phyloP scores from a whole-genome alignment of 2,797 vertebrate genomes.

The Pitangus sulphuratus region DNA sequence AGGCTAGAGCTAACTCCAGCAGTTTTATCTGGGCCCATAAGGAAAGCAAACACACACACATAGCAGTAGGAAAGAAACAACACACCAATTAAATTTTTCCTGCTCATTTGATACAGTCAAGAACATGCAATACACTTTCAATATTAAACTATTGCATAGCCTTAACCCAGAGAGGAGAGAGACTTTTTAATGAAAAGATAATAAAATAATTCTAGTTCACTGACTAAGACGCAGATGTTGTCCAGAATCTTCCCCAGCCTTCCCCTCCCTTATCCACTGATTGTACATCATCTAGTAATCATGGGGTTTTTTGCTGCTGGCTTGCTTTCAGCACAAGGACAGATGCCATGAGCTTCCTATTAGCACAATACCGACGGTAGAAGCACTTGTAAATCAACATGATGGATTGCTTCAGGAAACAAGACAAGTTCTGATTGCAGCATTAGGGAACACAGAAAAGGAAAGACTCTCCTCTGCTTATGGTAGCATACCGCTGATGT shows the following conservation, averaged over 20 bases:
- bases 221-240: neutral
- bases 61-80: rapidly evolving
- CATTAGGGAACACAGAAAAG: neutral
- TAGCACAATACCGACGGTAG: neutral
- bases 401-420: neutral
- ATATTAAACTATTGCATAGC: neutral
- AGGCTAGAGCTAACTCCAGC: neutral
- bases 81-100: neutral
- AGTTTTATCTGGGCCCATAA: neutral
- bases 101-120: neutral
- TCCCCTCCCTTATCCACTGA: neutral
- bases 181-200: neutral
- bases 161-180: neutral
- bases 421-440: neutral
- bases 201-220: neutral
- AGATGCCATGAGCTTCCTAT: constrained; percentile 38
- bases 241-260: neutral
- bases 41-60: neutral
- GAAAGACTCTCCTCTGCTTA: neutral
- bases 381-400: constrained; percentile 44
- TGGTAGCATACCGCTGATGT: neutral
- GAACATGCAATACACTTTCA: neutral
- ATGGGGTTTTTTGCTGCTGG: neutral
- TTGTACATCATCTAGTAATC: neutral
- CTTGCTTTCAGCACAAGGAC: constrained; percentile 6